phyloP scores from a whole-genome alignment of 2,797 vertebrate genomes.

The Geotrypetes seraphini region DNA sequence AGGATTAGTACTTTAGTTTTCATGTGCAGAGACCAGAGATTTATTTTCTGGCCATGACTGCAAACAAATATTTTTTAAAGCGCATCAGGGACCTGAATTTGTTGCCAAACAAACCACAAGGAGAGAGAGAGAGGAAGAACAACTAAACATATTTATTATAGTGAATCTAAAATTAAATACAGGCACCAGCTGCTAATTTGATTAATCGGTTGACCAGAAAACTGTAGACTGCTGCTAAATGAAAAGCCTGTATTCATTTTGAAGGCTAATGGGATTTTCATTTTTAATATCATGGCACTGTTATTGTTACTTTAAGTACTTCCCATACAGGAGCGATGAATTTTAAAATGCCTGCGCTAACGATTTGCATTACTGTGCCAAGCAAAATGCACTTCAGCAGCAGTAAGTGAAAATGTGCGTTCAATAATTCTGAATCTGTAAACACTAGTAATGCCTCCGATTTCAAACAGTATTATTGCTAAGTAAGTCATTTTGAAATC shows the following conservation, averaged over 20 bases:
- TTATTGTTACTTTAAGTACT: constrained; percentile 69
- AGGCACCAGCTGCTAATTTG: constrained; percentile 35
- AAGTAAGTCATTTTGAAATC: too few relatives aligned
- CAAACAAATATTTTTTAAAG: too few relatives aligned
- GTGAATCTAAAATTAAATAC: constrained; percentile 39
- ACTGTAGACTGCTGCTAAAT: constrained; percentile 45
- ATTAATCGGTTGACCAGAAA: constrained; percentile 46
- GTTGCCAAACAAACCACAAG: too few relatives aligned
- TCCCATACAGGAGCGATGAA: constrained; percentile 60
- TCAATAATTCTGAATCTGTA: constrained; percentile 31
- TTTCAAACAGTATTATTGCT: too few relatives aligned
- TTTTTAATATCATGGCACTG: constrained; percentile 55
- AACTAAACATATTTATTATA: too few relatives aligned
- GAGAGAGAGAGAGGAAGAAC: too few relatives aligned
- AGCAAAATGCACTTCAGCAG: constrained; percentile 64
- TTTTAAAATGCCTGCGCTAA: constrained; percentile 60
- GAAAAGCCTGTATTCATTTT: constrained; percentile 53
- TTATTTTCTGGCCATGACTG: too few relatives aligned
- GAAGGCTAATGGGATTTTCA: constrained; percentile 42
- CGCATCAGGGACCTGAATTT: too few relatives aligned
- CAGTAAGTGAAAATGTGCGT: constrained; percentile 53
- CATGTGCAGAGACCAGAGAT: too few relatives aligned
- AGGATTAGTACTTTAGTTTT: too few relatives aligned
- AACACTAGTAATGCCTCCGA: constrained; percentile 23
- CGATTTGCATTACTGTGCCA: constrained; percentile 62